These are phyloP conservation scores for Petrocephalus sullivani DNA, from an alignment of 2,797 vertebrate species.

Conservation along the genomic window DNA sequence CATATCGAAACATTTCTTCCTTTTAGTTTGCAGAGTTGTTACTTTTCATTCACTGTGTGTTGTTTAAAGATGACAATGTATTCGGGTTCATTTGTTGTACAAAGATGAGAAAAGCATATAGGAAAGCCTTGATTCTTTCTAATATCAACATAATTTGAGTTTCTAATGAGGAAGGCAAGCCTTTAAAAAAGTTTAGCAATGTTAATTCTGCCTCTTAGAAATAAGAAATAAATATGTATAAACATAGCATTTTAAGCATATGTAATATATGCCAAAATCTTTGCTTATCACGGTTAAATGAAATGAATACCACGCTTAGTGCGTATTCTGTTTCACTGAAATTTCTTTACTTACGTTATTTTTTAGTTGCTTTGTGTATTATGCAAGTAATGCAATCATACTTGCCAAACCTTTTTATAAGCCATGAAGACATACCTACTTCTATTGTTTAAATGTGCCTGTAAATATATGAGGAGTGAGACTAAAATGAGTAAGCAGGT, in stretches of 20 bases:
- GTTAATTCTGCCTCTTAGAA: neutral
- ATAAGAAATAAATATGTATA: neutral
- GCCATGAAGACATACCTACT: neutral
- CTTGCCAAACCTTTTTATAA: neutral
- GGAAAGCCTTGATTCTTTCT: neutral
- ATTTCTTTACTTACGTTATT: neutral
- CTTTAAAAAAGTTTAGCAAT: neutral
- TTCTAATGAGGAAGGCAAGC: neutral
- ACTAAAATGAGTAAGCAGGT: neutral
- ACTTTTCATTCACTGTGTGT: neutral
- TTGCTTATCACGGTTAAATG: neutral
- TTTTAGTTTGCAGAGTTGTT: neutral
- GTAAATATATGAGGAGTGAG: neutral
- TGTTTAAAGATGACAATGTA: neutral
- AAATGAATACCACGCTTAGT: neutral
- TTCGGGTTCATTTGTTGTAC: neutral
- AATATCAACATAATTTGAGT: too few species aligned
- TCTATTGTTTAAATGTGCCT: neutral
- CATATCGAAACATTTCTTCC: neutral
- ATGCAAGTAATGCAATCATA: neutral
- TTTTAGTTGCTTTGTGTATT: neutral
- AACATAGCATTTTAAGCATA: neutral
- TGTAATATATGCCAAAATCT: neutral
- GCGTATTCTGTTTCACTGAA: neutral
- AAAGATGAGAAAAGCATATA: neutral